phyloP scores from a whole-genome alignment of 1,140 invertebrate genomes.

The Plectrocnemia conspersa region DNA sequence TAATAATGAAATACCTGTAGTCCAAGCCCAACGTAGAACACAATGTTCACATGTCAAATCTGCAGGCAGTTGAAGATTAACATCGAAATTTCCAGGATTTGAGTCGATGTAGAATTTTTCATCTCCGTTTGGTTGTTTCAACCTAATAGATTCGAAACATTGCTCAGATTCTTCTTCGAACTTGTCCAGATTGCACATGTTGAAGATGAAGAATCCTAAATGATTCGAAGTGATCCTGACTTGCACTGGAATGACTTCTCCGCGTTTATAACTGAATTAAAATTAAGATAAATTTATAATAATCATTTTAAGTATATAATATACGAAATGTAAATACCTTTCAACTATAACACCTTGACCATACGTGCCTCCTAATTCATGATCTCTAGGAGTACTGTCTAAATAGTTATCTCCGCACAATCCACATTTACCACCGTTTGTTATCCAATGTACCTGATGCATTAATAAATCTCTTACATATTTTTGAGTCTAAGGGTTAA shows the following conservation, averaged over 20 bases:
- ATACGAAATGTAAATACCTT: slow-evolving; percentile 13
- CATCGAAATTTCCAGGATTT: slow-evolving; percentile 18
- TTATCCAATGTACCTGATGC: slow-evolving; percentile 46
- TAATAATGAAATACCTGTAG: slow-evolving; percentile 31
- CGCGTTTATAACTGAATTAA: slow-evolving; percentile 36
- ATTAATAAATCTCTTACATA: no score
- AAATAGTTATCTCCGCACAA: slow-evolving; percentile 55
- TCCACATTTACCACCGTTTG: slow-evolving; percentile 54
- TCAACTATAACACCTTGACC: slow-evolving; percentile 53
- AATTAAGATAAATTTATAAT: slow-evolving; percentile 9
- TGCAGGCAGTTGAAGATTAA: slow-evolving; percentile 41
- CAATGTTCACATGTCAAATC: slow-evolving; percentile 53
- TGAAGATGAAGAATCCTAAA: slow-evolving; percentile 50
- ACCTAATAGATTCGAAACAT: slow-evolving; percentile 47
- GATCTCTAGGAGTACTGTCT: slow-evolving; percentile 49
- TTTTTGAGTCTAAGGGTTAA: no score
- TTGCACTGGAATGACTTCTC: slow-evolving; percentile 37
- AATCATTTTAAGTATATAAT: background rate
- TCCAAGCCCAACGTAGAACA: slow-evolving; percentile 60
- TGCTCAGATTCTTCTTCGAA: slow-evolving; percentile 45
- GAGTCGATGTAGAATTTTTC: slow-evolving; percentile 28
- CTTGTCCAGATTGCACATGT: slow-evolving; percentile 46
- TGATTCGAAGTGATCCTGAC: slow-evolving; percentile 50
- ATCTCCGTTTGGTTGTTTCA: slow-evolving; percentile 43
- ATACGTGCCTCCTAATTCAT: slow-evolving; percentile 60